These are phyloP conservation scores for Oryzias woworae DNA, from an alignment of 2,113 vertebrate species.

Conservation along the genomic window DNA sequence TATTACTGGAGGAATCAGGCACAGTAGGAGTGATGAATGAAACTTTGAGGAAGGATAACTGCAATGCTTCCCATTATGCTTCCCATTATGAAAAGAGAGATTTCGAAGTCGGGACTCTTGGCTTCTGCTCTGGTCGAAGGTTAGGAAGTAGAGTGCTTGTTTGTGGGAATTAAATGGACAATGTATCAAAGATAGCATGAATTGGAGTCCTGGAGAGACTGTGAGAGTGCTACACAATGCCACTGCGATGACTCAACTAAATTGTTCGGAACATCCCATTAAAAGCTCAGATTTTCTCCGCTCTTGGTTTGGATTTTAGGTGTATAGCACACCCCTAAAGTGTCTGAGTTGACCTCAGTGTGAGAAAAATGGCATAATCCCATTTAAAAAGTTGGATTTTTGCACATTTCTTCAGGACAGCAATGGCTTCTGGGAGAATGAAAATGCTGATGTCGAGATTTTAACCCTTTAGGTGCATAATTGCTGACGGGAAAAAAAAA, in stretches of 20 bases:
- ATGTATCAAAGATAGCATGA: conserved; percentile 17
- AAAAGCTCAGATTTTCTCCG: too few species aligned
- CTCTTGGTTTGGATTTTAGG: background rate
- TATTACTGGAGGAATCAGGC: conserved; percentile 29
- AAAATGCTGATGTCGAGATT: too few species aligned
- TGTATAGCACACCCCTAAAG: background rate
- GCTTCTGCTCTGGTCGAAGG: background rate
- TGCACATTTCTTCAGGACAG: too few species aligned
- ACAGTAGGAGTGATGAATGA: background rate
- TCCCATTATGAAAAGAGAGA: background rate
- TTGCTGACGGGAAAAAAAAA: too few species aligned
- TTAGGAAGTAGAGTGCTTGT: background rate
- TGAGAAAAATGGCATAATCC: too few species aligned
- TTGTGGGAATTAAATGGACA: background rate
- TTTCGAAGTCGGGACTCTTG: conserved; percentile 19
- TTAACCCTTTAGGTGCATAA: background rate
- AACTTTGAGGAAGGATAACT: too few species aligned
- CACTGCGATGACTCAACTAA: conserved; percentile 15
- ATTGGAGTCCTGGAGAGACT: conserved; percentile 27
- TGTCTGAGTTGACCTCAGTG: too few species aligned
- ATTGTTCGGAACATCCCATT: too few species aligned
- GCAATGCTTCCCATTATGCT: too few species aligned
- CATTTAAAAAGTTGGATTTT: too few species aligned
- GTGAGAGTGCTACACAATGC: conserved; percentile 2
- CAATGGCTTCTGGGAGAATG: too few species aligned